Evolutionary conservation across 2,797 vertebrate genomes (phyloP), one percentile per base, ranked within the genome.

Genomic region (Lindbergichthys nudifrons): DNA sequence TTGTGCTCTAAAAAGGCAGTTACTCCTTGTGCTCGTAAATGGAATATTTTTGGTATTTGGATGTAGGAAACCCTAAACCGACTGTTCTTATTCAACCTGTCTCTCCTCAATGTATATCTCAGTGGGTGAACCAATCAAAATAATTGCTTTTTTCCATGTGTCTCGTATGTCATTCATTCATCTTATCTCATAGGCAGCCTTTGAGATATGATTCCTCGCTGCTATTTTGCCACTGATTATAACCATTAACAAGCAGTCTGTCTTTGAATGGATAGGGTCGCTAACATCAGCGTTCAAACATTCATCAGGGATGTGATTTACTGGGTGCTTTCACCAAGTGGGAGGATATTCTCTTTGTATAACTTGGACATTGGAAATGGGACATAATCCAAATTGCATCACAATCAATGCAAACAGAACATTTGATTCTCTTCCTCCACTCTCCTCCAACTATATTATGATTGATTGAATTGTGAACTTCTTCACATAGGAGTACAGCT

Each of bases 261-360:
- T 72, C 50, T 65, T 52, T 19, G 59, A 81, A 77, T 71, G 71
- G 65, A 87, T 67, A 76, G 65, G 78, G 72, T 87, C 80, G 47
- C 65, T 47, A 64, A 63, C 61, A 48, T 79, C 62, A 3, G 64
- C 57, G 59, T 82, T 85, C 72, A 85, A 73, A 73, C 68, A 57
- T 78, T 80, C 73, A 88, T 80, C 83, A 80, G 79, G 45, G 57
- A 41, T 71, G 19, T 70, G 79, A 79, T 89, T 82, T 65, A 83
- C 65, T 48, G 53, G 54, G 42, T 50, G 68, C 54, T 56, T 62
- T 70, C 48, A 63, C 66, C 42, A 16, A 70, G 65, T 19, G 60
- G 23, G 41, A 57, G 47, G 42, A 64, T 68, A 15, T 52, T 23
- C 50, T 75, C 62, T 70, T 73, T 75, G 58, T 50, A 36, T 36